phyloP scores from a whole-genome alignment of 2,113 vertebrate genomes.

The Girardinichthys multiradiatus region DNA sequence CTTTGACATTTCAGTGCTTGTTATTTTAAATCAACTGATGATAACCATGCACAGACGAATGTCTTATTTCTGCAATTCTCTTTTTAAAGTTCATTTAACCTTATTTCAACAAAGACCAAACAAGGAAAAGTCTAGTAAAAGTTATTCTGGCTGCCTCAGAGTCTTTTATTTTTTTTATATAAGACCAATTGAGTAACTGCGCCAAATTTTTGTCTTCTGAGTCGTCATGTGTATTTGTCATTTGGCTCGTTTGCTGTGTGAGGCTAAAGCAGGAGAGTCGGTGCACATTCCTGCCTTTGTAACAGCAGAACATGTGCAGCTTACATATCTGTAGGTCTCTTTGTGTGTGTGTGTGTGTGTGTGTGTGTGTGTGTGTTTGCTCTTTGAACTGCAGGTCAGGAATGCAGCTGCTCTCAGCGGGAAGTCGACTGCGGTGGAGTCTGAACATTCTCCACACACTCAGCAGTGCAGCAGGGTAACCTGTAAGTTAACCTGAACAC shows the following conservation, averaged over 20 bases:
- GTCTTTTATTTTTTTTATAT: background rate
- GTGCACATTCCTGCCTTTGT: slow-evolving; percentile 1
- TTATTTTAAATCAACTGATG: background rate
- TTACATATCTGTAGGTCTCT: slow-evolving; percentile 21
- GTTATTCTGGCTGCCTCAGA: background rate
- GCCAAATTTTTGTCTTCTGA: slow-evolving; percentile 28
- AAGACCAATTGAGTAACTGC: background rate
- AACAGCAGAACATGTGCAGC: slow-evolving; percentile 20
- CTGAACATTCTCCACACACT: slow-evolving; percentile 64
- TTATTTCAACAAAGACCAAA: background rate
- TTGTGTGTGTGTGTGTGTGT: slow-evolving; percentile 27
- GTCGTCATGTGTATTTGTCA: slow-evolving; percentile 24
- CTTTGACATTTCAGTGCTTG: background rate
- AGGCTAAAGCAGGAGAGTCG: background rate
- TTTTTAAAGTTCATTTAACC: background rate
- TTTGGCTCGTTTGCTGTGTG: slow-evolving; percentile 18
- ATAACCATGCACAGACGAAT: background rate
- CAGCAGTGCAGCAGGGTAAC: slow-evolving; percentile 35
- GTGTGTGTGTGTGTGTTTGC: slow-evolving; percentile 52
- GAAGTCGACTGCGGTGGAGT: slow-evolving; percentile 64
- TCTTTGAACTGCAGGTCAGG: slow-evolving; percentile 81
- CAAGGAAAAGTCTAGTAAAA: background rate
- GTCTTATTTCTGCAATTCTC: background rate
- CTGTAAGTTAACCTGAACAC: slow-evolving; percentile 39
- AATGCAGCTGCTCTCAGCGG: slow-evolving; percentile 78